Evolutionary conservation across 2,888 invertebrate species (phyloP), one percentile per base, ranked within the genome.

Genomic region (Andrena marginata): DNA sequence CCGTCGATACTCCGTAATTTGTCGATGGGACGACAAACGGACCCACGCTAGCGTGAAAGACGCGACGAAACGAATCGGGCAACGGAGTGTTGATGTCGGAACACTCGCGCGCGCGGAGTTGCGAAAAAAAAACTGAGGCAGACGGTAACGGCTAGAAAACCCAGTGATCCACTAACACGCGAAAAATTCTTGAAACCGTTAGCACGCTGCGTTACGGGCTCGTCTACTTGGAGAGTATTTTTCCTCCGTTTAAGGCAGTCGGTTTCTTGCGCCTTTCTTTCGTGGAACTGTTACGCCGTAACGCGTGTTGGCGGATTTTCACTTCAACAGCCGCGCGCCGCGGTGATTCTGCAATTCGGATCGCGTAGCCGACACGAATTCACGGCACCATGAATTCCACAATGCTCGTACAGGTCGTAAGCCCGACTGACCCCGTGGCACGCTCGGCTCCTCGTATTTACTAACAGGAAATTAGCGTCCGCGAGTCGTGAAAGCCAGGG

Each of bases 101-200:
- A 56, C 23, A n/a, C 49, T 7, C 10, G 31, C 16, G 59, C 64
- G 31, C 51, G 54, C 48, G 48, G 69, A 54, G 62, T 65, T 54
- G 49, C 49, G 20, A 48, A 16, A 81, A 83, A 77, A 83, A 77
- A 82, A 80, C 23, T 29, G 70, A 80, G 63, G 48, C 81, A 72
- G 67, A 70, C 80, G 70, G 68, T 70, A 54, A 10, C 65, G 65
- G 42, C 51, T 62, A 75, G 77, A 86, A 82, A 88, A 83, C 85
- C 83, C 48, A 82, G 59, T 85, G 82, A 83, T 84, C 83, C 77
- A 88, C 80, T 84, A 79, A 86, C 80, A 82, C 82, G 79, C 65
- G 86, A 85, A 85, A 85, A 86, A 88, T 64, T 65, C 54, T 65
- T 13, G 64, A 67, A 78, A 85, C 86, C 86, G 84, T 86, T 85